Percentiles rank a stretch among this genome's conserved stretches.
Conservation (phyloP, 2,888 invertebrate genomes). For the Drosophila nr. fundita region DNA sequence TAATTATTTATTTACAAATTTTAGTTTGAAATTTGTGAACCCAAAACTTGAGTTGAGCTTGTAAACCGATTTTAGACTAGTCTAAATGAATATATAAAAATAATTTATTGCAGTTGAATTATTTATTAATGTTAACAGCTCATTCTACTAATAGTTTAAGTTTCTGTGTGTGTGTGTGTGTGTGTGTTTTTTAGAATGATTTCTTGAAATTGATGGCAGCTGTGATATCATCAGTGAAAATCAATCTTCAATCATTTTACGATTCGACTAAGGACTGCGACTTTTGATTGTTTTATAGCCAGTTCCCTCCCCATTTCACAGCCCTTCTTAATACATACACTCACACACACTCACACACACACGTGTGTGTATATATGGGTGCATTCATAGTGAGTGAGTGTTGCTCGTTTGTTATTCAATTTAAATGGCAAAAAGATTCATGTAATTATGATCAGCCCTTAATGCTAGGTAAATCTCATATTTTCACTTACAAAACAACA, state of each 20-base stretch:
- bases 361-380: conserved; percentile 1
- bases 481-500: conserved; percentile 37
- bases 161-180: not conserved
- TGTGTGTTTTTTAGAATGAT: not conserved
- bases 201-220: conserved; percentile 7
- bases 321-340: not conserved
- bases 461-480: conserved; percentile 48
- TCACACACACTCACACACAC: not conserved
- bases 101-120: not conserved
- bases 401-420: conserved; percentile 28
- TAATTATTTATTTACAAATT: not conserved
- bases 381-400: conserved; percentile 7
- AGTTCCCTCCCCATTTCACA: not conserved
- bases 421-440: conserved; percentile 69
- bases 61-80: no score
- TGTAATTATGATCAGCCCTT: conserved; percentile 72
- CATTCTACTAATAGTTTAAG: not conserved
- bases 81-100: no score
- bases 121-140: not conserved
- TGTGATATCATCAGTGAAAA: conserved; percentile 10
- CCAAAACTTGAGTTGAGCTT: no score
- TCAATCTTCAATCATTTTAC: conserved; percentile 18
- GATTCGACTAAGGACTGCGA: conserved; percentile 8
- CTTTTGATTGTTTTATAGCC: conserved; percentile 3
- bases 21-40: no score